Evolutionary conservation across 1,140 invertebrate species (phyloP).

Genomic region (Bombus sibiricus): DNA sequence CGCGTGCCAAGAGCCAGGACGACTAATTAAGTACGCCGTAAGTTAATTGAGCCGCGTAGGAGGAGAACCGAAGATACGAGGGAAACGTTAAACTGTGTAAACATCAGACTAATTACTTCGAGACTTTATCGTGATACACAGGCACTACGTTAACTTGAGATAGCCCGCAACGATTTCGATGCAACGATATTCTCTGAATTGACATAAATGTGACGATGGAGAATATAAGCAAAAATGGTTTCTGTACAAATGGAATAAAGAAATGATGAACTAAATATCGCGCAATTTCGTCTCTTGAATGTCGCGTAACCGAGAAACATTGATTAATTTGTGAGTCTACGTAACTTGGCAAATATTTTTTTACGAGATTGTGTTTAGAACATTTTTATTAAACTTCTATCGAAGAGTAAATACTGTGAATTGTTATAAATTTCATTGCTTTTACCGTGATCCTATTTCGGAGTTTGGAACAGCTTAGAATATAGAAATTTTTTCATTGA

Average conservation of each 20-base stretch:
- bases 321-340: too few species aligned
- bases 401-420: too few species aligned
- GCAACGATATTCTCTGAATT: background rate
- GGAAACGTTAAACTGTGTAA: slow-evolving; percentile 70
- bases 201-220: background rate
- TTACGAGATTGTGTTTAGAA: too few species aligned
- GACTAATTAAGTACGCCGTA: slow-evolving; percentile 70
- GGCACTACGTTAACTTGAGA: slow-evolving; percentile 13
- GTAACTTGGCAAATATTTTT: too few species aligned
- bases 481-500: too few species aligned
- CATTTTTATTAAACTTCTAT: too few species aligned
- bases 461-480: too few species aligned
- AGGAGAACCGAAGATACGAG: slow-evolving; percentile 64
- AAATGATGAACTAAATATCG: background rate
- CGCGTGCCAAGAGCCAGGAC: slow-evolving; percentile 50
- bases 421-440: too few species aligned
- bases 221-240: background rate
- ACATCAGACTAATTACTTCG: slow-evolving; percentile 69
- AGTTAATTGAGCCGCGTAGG: slow-evolving; percentile 67
- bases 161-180: background rate
- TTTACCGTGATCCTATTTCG: too few species aligned
- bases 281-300: background rate
- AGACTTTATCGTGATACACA: slow-evolving; percentile 65
- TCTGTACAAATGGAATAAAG: background rate
- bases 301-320: too few species aligned